These are phyloP conservation scores for Neodiprion virginianus DNA, from an alignment of 1,140 invertebrate species.

Conservation along the genomic window DNA sequence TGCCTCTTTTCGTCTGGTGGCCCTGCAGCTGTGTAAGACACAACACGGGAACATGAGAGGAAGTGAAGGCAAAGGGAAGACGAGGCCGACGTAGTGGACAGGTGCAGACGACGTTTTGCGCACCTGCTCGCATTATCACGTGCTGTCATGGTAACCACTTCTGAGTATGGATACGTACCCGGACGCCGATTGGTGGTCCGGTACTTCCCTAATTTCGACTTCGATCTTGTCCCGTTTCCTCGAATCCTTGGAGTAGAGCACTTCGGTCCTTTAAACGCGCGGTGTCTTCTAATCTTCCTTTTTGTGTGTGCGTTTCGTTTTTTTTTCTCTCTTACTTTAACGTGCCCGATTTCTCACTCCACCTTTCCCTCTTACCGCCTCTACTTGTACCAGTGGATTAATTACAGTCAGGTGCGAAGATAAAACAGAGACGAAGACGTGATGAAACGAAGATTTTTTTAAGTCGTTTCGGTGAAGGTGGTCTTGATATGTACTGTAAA, in stretches of 20 bases:
- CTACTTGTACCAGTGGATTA: too few species aligned
- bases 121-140: conserved; percentile 27
- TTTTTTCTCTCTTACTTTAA: too few species aligned
- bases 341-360: too few species aligned
- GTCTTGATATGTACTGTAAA: too few species aligned
- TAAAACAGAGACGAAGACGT: too few species aligned
- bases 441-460: too few species aligned
- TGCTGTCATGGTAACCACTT: conserved; percentile 1
- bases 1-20: too few species aligned
- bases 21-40: not conserved
- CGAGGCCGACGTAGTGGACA: conserved; percentile 11
- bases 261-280: not conserved
- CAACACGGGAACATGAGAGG: not conserved
- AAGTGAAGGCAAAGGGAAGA: conserved; percentile 3
- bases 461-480: too few species aligned
- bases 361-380: too few species aligned
- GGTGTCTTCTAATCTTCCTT: not conserved
- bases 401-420: too few species aligned
- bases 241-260: not conserved
- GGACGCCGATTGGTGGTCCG: not conserved
- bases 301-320: not conserved
- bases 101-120: conserved; percentile 14
- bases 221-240: not conserved
- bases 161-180: not conserved
- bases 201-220: not conserved